Conservation (phyloP, 2,113 vertebrate genomes). For the Scytalopus superciliaris region DNA sequence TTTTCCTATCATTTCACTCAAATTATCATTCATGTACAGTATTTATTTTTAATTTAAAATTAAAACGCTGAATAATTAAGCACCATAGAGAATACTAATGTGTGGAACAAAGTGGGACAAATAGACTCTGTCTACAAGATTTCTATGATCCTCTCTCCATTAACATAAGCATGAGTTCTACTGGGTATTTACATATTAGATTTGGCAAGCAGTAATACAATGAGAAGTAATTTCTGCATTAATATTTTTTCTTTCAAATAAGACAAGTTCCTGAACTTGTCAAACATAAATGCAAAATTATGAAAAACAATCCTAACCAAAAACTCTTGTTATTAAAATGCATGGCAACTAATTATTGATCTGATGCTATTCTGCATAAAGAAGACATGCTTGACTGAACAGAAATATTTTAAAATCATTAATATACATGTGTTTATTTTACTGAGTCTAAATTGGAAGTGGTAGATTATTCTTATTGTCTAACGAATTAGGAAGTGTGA, state of each 20-base stretch:
- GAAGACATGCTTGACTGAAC: slow-evolving; percentile 70
- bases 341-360: slow-evolving; percentile 81
- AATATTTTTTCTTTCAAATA: slow-evolving; percentile 67
- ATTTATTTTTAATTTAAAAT: slow-evolving; percentile 65
- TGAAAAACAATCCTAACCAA: slow-evolving; percentile 71
- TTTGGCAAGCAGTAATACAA: slow-evolving; percentile 41
- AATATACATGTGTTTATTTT: slow-evolving; percentile 82
- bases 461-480: slow-evolving; percentile 73
- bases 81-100: slow-evolving; percentile 52
- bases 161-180: slow-evolving; percentile 58
- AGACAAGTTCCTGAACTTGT: slow-evolving; percentile 73
- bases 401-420: slow-evolving; percentile 79
- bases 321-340: slow-evolving; percentile 77
- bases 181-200: slow-evolving; percentile 63
- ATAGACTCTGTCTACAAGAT: slow-evolving; percentile 51
- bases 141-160: slow-evolving; percentile 39
- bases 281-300: slow-evolving; percentile 78
- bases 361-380: slow-evolving; percentile 75
- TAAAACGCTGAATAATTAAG: slow-evolving; percentile 57
- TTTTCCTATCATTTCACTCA: slow-evolving; percentile 14
- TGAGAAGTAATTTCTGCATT: slow-evolving; percentile 60
- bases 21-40: slow-evolving; percentile 55
- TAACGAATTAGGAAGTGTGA: slow-evolving; percentile 74
- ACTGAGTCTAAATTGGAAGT: slow-evolving; percentile 70
- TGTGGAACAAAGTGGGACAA: slow-evolving; percentile 55